Conservation (phyloP, 2,113 vertebrate genomes). For the Cyanoliseus patagonus region DNA sequence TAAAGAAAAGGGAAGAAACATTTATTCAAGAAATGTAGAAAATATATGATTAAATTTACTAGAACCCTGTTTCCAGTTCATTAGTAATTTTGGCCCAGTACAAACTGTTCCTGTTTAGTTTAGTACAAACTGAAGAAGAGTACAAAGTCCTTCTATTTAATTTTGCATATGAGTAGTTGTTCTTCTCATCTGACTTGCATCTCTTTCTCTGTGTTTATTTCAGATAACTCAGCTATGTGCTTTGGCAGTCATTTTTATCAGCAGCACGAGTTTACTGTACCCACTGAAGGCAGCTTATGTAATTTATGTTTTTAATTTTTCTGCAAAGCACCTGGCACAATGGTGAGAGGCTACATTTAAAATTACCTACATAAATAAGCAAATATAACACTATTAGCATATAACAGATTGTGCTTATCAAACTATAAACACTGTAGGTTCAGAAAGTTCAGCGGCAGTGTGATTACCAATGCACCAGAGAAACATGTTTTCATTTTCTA, state of each 20-base stretch:
- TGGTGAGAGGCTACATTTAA: not conserved
- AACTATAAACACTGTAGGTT: not conserved
- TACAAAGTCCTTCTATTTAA: not conserved
- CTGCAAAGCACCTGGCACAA: not conserved
- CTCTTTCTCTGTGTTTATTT: not conserved
- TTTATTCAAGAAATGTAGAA: not conserved
- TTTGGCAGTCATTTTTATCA: slow-evolving; percentile 3
- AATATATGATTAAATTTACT: not conserved
- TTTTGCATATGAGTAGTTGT: not conserved
- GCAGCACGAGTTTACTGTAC: not conserved
- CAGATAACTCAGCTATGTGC: not conserved
- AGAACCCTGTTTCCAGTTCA: not conserved
- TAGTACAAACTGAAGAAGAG: not conserved
- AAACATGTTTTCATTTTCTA: not conserved
- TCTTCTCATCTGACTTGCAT: not conserved
- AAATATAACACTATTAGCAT: slow-evolving; percentile 9
- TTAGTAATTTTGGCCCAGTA: not conserved
- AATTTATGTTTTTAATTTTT: slow-evolving; percentile 48
- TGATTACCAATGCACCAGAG: not conserved
- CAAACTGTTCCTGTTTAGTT: not conserved
- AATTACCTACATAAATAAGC: slow-evolving; percentile 42
- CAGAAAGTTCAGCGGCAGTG: not conserved
- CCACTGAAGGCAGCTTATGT: not conserved
- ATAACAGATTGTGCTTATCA: not conserved
- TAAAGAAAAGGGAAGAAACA: not conserved